Evolutionary conservation across 2,888 invertebrate genomes (phyloP), one percentile per base, ranked within the genome.

Genomic region (Carterocephalus palaemon): DNA sequence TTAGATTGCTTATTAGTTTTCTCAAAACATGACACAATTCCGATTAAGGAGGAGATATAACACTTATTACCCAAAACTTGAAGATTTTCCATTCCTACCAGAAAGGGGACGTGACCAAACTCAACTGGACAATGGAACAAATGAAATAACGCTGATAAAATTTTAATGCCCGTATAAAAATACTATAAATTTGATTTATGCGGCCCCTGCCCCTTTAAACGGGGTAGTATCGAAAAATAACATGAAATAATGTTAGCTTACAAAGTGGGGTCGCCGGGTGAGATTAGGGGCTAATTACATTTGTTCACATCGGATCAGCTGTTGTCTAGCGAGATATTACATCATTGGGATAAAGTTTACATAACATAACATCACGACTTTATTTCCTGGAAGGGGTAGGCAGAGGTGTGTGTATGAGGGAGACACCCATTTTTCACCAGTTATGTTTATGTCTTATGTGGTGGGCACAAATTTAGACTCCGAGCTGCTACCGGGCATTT

Each of bases 171-270:
- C 72, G 78, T 79, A 85, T 86, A 85, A 85, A 86, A 85, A 74
- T 76, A 79, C 78, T 62, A 84, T 86, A 85, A 86, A 84, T 83
- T 83, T 85, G 86, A 86, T 86, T 85, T 85, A 85, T 76, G 82
- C 61, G 67, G 66, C 75, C 75, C 70, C 62, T 60, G 62, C 76
- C 75, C 70, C 64, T 74, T 71, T 73, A 76, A 81, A 80, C 70
- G 75, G 82, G 80, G 85, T 84, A 82, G 85, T 84, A 83, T 82
- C 79, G 80, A 74, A 77, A 81, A 80, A 83, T 81, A 82, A 82
- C 85, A 80, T 67, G 77, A 78, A 78, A 83, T 84, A 82, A 84
- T 80, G 80, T 76, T 75, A 75, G 76, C 78, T 79, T 75, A 76
- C 74, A 74, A 65, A 67, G 66, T 66, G 70, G 73, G 76, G 76